Conservation (phyloP, 2,888 invertebrate genomes). For the Troides helena region DNA sequence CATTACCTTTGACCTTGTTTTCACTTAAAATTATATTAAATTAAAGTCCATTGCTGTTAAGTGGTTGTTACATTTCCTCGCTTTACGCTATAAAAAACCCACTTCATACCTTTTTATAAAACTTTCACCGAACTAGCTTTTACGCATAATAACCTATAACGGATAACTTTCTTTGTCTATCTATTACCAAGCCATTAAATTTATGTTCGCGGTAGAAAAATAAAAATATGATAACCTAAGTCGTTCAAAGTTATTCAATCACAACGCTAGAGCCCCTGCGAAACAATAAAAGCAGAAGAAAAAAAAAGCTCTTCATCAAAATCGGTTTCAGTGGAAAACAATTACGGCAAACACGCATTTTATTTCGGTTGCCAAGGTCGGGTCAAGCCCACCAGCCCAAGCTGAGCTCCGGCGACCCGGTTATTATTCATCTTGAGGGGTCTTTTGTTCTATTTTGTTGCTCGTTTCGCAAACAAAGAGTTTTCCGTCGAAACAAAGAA, state of each 20-base stretch:
- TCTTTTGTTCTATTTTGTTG: slow-evolving; percentile 30
- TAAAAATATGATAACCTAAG: slow-evolving; percentile 9
- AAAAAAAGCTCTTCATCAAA: slow-evolving; percentile 25
- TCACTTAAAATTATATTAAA: too few relatives aligned
- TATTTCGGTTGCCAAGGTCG: slow-evolving; percentile 37
- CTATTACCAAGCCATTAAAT: background rate
- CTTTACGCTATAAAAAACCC: too few relatives aligned
- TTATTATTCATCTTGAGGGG: slow-evolving; percentile 28
- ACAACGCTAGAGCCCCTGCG: slow-evolving; percentile 13
- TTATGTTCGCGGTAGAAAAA: background rate
- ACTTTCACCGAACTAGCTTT: too few relatives aligned
- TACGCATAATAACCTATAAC: too few relatives aligned
- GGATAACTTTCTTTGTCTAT: too few relatives aligned
- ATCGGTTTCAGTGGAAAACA: slow-evolving; percentile 33
- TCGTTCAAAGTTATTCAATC: slow-evolving; percentile 28
- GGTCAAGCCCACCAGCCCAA: slow-evolving; percentile 45
- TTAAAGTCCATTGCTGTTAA: too few relatives aligned
- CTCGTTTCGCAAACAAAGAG: slow-evolving; percentile 31
- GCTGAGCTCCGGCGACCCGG: slow-evolving; percentile 43
- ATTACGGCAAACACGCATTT: slow-evolving; percentile 37
- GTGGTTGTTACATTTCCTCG: too few relatives aligned
- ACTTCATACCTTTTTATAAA: too few relatives aligned
- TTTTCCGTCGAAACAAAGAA: slow-evolving; percentile 30
- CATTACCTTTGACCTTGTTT: too few relatives aligned
- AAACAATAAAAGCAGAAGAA: slow-evolving; percentile 22